A percentile compares a stretch with the other conserved stretches of the same genome.
Conservation (phyloP, 1,140 invertebrate species). For the Sycophila sp. region DNA sequence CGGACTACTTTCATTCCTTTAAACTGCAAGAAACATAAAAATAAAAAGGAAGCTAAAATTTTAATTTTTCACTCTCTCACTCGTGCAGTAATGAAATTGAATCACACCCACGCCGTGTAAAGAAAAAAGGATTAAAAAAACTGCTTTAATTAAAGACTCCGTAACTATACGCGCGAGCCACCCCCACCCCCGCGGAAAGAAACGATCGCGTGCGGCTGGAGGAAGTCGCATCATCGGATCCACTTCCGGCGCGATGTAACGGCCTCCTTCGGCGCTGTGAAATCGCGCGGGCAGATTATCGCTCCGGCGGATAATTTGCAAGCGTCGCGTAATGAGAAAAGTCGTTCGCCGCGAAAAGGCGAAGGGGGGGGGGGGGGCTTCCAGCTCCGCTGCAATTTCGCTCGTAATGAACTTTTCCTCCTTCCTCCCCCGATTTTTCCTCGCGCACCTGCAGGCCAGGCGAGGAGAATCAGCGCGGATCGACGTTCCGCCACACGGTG, state of each 20-base stretch:
- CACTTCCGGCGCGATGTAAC: neutral
- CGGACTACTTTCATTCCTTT: too few relatives aligned
- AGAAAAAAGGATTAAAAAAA: neutral
- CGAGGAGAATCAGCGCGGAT: too few relatives aligned
- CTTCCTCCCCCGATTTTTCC: too few relatives aligned
- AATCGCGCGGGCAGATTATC: neutral
- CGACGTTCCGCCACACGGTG: too few relatives aligned
- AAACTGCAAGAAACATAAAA: too few relatives aligned
- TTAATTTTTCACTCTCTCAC: too few relatives aligned
- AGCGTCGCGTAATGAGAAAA: conserved; percentile 7
- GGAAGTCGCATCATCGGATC: neutral
- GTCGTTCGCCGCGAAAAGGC: neutral
- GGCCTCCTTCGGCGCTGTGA: neutral
- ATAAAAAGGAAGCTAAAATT: too few relatives aligned
- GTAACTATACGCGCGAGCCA: neutral
- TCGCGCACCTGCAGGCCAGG: too few relatives aligned
- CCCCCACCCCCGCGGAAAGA: neutral
- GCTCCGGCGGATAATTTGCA: conserved; percentile 6
- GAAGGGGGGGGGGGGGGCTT: neutral
- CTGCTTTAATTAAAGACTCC: neutral
- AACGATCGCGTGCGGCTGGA: too few relatives aligned
- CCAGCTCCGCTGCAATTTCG: neutral
- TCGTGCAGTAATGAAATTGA: too few relatives aligned
- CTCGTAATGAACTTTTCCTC: neutral
- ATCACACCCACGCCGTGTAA: too few relatives aligned